Evolutionary conservation across 2,113 vertebrate species (phyloP).

Genomic region (Rhagologus leucostigma): DNA sequence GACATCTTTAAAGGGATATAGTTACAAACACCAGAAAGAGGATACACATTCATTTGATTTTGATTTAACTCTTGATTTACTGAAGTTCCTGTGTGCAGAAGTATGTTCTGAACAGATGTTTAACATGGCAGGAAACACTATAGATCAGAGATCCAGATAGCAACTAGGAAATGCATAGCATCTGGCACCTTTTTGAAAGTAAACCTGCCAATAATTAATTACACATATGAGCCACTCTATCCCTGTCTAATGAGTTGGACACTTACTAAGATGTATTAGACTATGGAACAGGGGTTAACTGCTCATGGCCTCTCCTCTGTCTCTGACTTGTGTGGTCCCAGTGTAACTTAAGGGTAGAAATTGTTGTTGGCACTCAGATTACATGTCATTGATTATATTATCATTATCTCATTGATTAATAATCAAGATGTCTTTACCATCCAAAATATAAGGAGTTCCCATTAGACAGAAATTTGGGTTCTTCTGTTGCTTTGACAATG

Average conservation of each 20-base stretch:
- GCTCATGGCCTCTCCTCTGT: not conserved
- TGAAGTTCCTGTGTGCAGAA: not conserved
- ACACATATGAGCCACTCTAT: not conserved
- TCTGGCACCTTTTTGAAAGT: conserved; percentile 48
- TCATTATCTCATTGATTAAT: not conserved
- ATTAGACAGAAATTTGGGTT: not conserved
- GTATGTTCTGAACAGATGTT: conserved; percentile 30
- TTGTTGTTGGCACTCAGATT: not conserved
- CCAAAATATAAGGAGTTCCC: not conserved
- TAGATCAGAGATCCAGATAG: conserved; percentile 25
- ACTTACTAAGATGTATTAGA: conserved; percentile 48
- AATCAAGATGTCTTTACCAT: not conserved
- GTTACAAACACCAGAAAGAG: not conserved
- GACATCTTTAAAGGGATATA: not conserved
- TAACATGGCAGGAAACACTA: conserved; percentile 26
- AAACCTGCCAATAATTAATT: conserved; percentile 65
- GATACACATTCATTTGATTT: not conserved
- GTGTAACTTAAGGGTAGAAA: not conserved
- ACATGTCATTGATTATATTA: not conserved
- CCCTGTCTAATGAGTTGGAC: conserved; percentile 25
- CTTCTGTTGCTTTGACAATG: not conserved
- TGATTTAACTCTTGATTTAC: conserved; percentile 15
- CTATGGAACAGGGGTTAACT: conserved; percentile 31
- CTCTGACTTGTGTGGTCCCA: conserved; percentile 30
- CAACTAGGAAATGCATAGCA: conserved; percentile 28